Evolutionary conservation across 2,113 vertebrate species (phyloP).

Genomic region (Patagioenas fasciata): DNA sequence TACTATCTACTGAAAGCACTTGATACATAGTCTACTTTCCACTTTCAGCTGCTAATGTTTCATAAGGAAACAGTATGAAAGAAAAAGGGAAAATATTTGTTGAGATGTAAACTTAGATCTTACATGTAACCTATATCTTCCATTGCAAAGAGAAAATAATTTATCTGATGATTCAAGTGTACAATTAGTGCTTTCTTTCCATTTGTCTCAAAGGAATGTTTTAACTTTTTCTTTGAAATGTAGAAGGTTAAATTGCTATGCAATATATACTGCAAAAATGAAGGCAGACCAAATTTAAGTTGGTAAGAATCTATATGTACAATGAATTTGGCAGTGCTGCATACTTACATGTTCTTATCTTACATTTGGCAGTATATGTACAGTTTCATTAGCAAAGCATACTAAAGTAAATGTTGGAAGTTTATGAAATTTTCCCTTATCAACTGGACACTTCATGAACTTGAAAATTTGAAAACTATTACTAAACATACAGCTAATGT

Average conservation of each 20-base stretch:
- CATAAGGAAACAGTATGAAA: neutral
- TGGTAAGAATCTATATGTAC: neutral
- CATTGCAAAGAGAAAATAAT: neutral
- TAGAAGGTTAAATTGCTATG: slow-evolving; percentile 2
- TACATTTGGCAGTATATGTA: neutral
- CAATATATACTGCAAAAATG: neutral
- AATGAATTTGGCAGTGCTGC: neutral
- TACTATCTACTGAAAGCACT: neutral
- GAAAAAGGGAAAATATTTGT: slow-evolving; percentile 25
- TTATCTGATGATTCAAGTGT: neutral
- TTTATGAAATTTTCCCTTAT: neutral
- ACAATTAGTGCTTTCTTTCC: neutral
- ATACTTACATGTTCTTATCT: neutral
- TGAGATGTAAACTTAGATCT: neutral
- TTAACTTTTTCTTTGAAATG: neutral
- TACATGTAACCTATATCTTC: neutral
- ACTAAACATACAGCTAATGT: neutral
- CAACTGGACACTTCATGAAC: neutral
- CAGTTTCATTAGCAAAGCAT: neutral
- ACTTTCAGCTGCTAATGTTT: slow-evolving; percentile 27
- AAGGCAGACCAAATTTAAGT: neutral
- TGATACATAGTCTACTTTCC: neutral
- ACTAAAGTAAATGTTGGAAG: neutral
- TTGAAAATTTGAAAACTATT: neutral
- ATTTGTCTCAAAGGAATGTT: neutral